Evolutionary conservation across 2,888 invertebrate genomes (phyloP), one percentile per base, ranked within the genome.

Genomic region (Podotricha telesiphe): DNA sequence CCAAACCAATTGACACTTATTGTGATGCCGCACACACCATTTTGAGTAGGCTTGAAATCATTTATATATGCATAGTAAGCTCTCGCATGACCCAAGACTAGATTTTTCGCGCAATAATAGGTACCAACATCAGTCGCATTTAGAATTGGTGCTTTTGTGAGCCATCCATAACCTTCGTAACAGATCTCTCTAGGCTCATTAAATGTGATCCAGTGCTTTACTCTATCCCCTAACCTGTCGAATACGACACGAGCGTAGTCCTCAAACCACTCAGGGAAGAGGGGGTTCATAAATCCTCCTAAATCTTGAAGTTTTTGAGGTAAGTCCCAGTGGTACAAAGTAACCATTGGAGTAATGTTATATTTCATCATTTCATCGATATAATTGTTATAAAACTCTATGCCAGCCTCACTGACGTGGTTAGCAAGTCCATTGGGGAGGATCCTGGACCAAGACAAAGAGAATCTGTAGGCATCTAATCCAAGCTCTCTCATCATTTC

Each of bases 381-480:
- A 7, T 96, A 84, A 71, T 93, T 88, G 74, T 95, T 94, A 83
- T 96, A 96, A 82, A 95, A 95, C 37, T 92, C 85, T 11, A 96
- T 86, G 5, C 95, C 96, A 0, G 89, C 89, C 75, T 93, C 82
- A 79, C 95, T 96, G 22, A 94, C 79, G 3, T 85, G 77, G 67
- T 93, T 86, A 0, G 87, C 68, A 28, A 89, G 82, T 17, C 94
- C 95, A 53, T 88, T 91, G 0, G 95, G 95, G 20, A 95, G 81
- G 42, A 96, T 88, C 53, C 95, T 85, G 0, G 94, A 74, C 95
- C 96, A 96, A n/a, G 95, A 92, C 20, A 94, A 78, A 1, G 94
- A 94, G 80, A 94, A 94, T 6, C 94, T 82, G 78, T 94, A 94
- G 58, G 87, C 87, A 67, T 94, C 83, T 0, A 91, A 80, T 0